These are phyloP conservation scores for Frankliniella intonsa DNA, from an alignment of 2,888 invertebrate species.

Conservation along the genomic window DNA sequence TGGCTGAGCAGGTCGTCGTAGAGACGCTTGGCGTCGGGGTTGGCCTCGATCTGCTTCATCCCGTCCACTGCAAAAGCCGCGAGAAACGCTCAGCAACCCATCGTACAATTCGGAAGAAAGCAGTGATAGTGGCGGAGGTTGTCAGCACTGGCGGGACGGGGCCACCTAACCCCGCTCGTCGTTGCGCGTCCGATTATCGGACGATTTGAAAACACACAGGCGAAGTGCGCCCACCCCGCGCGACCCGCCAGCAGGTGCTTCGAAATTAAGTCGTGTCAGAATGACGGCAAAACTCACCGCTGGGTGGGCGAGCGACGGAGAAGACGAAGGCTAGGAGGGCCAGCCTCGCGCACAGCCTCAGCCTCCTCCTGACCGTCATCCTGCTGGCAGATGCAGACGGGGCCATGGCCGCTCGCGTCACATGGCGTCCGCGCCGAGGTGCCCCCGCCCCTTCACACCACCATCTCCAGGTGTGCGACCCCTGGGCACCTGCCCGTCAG, in stretches of 20 bases:
- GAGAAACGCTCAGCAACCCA: background rate
- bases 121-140: background rate
- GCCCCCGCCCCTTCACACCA: too few relatives aligned
- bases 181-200: background rate
- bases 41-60: slow-evolving; percentile 62
- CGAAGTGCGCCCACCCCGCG: background rate
- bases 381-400: background rate
- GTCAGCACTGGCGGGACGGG: background rate
- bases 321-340: background rate
- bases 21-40: slow-evolving; percentile 89
- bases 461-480: background rate
- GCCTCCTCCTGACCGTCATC: background rate
- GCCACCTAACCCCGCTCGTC: background rate
- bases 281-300: background rate
- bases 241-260: background rate
- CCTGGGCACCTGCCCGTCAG: background rate
- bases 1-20: slow-evolving; percentile 94
- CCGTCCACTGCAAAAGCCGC: slow-evolving; percentile 37
- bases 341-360: background rate
- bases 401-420: background rate
- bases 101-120: background rate
- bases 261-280: too few relatives aligned
- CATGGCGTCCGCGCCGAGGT: too few relatives aligned
- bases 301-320: background rate
- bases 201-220: background rate